Evolutionary conservation across 2,888 invertebrate genomes (phyloP).

Genomic region (Leptinotarsa rubiginosa): DNA sequence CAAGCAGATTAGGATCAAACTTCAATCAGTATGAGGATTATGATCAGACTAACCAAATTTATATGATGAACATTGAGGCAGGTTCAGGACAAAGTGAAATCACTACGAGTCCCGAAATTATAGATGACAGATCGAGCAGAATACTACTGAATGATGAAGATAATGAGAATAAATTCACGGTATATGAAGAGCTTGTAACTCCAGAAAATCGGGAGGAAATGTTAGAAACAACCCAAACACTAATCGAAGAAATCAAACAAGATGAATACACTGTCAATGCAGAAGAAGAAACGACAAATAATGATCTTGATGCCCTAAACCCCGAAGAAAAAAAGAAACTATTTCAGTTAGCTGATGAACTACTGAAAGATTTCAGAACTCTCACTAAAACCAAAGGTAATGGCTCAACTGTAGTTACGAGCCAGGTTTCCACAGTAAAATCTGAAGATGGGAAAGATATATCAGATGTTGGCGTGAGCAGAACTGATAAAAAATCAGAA

Average conservation of each 20-base stretch:
- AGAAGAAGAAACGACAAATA: neutral
- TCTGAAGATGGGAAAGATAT: no score
- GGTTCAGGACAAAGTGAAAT: no score
- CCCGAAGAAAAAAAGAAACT: conserved; percentile 15
- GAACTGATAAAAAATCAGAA: no score
- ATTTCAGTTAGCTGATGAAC: conserved; percentile 21
- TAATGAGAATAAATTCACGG: neutral
- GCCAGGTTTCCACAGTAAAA: no score
- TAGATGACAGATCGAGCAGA: no score
- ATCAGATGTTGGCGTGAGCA: no score
- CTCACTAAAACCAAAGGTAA: neutral
- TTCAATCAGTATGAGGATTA: neutral
- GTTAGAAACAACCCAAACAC: neutral
- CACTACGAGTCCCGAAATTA: no score
- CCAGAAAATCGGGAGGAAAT: neutral
- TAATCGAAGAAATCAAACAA: neutral
- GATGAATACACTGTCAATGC: neutral
- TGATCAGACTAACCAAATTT: neutral
- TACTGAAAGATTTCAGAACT: conserved; percentile 17
- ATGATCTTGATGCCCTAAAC: neutral
- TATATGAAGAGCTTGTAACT: neutral
- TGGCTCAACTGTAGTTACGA: no score
- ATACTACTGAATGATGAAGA: neutral
- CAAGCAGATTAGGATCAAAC: neutral
- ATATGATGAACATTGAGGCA: neutral